Evolutionary conservation across 2,797 vertebrate genomes (phyloP), one percentile per base, ranked within the genome.

Genomic region (Bryconaethiops microstoma): DNA sequence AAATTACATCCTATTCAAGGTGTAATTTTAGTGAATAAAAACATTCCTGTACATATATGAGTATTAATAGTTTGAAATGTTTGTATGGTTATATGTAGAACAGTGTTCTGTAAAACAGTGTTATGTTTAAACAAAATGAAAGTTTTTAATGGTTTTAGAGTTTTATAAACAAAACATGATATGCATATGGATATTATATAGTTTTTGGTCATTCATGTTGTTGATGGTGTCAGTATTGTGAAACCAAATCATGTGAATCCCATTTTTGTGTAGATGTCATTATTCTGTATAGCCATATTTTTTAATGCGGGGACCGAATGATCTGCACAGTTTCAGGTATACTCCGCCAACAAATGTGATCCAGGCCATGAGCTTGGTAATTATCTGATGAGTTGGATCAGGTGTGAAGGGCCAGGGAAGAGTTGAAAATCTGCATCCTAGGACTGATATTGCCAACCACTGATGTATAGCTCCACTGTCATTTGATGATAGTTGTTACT

Each of bases 181-280:
- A 80, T 65, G 60, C 35, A 55, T 16, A 64, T 78, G 35, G 45
- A 73, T 82, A 9, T 74, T 79, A 70, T 54, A 77, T 71, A 77
- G 40, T 73, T 25, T 78, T 64, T 84, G 72, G 25, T 21, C 48
- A 40, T 39, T 57, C 2, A 39, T 39, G 3, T 57, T 9, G 29
- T 19, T 40, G n/a, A 40, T 71, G 29, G 1, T 12, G 40, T 76
- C 74, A 71, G 14, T 76, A 54, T 76, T 40, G 73, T 76, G 45
- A 70, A 81, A 76, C 60, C 0, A 76, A 29, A 35, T 71, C 76
- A 74, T 81, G 59, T 81, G 59, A 25, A 74, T 39, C 52, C 25
- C n/a, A 13, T 55, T 72, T 14, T 55, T 54, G 14, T 54, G 16
- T 54, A 9, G 69, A 35, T 72, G 25, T 39, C 29, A 72, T 6